Evolutionary conservation across 2,888 invertebrate genomes (phyloP).

Genomic region (Caenorhabditis japonica): DNA sequence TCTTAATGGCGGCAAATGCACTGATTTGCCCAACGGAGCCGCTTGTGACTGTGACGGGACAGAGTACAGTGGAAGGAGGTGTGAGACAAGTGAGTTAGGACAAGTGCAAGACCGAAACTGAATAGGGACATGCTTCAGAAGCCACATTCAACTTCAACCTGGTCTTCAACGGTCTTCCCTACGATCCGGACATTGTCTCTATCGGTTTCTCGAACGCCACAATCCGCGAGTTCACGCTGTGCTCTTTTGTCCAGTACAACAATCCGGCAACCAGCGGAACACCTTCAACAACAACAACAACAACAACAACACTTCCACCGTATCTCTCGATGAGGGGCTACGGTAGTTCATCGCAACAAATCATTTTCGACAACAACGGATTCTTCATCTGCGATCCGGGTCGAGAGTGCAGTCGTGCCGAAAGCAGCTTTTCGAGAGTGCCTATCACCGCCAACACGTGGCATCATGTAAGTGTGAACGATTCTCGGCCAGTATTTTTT

Average conservation of each 20-base stretch:
- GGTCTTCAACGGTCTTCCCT: conserved; percentile 47
- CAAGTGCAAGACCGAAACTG: neutral
- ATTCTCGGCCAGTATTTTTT: neutral
- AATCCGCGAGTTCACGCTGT: conserved; percentile 37
- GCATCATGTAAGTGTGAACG: conserved; percentile 41
- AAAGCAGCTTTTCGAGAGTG: conserved; percentile 3
- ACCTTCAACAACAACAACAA: neutral
- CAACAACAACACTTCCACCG: conserved; percentile 11
- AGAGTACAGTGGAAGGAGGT: conserved; percentile 29
- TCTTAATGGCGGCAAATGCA: conserved; percentile 26
- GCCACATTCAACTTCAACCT: conserved; percentile 40
- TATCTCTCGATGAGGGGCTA: conserved; percentile 21
- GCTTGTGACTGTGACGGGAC: conserved; percentile 30
- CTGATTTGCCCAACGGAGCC: conserved; percentile 16
- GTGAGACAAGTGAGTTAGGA: conserved; percentile 31
- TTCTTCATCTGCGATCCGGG: conserved; percentile 31
- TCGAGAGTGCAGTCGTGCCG: conserved; percentile 8
- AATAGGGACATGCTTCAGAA: too few species aligned
- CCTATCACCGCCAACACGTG: conserved; percentile 47
- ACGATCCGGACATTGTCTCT: conserved; percentile 31
- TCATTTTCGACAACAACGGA: conserved; percentile 50
- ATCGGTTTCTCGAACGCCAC: conserved; percentile 5
- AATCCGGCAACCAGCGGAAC: neutral
- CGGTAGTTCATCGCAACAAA: conserved; percentile 2
- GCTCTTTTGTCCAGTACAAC: conserved; percentile 48